phyloP scores from a whole-genome alignment of 1,140 invertebrate genomes.

The Macrosteles quadrilineatus region DNA sequence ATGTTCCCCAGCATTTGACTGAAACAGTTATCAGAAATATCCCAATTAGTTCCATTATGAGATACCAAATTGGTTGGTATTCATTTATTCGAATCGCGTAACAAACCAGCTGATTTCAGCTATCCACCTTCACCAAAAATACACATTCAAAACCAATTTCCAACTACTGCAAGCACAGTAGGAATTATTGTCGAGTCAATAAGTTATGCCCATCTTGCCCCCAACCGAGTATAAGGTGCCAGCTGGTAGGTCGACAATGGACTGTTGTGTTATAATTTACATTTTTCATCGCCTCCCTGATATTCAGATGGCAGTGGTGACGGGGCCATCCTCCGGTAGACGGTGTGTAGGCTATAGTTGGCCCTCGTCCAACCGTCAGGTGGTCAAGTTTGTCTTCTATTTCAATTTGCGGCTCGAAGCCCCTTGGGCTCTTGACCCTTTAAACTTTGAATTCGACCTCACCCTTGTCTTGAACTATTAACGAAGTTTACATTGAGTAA shows the following conservation, averaged over 20 bases:
- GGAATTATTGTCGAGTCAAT: no score
- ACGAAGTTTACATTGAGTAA: no score
- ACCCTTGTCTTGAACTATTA: not conserved
- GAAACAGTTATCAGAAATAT: no score
- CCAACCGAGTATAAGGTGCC: conserved; percentile 1
- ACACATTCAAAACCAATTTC: no score
- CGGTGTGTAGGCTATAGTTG: not conserved
- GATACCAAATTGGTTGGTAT: no score
- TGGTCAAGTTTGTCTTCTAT: not conserved
- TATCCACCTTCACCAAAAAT: no score
- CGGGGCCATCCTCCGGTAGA: not conserved
- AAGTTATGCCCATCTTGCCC: not conserved
- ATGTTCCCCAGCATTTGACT: no score
- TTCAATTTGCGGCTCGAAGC: conserved; percentile 16
- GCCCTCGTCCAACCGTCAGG: conserved; percentile 1
- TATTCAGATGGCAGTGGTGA: not conserved
- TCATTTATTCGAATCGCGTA: no score
- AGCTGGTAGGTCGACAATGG: not conserved
- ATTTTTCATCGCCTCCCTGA: not conserved
- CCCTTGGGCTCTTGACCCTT: not conserved
- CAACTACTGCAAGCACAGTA: no score
- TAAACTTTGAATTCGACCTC: not conserved
- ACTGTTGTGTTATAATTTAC: conserved; percentile 5
- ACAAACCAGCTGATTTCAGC: no score
- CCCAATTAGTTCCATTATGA: no score